Evolutionary conservation across 2,888 invertebrate genomes (phyloP).

Genomic region (Leptogaster cylindrica): DNA sequence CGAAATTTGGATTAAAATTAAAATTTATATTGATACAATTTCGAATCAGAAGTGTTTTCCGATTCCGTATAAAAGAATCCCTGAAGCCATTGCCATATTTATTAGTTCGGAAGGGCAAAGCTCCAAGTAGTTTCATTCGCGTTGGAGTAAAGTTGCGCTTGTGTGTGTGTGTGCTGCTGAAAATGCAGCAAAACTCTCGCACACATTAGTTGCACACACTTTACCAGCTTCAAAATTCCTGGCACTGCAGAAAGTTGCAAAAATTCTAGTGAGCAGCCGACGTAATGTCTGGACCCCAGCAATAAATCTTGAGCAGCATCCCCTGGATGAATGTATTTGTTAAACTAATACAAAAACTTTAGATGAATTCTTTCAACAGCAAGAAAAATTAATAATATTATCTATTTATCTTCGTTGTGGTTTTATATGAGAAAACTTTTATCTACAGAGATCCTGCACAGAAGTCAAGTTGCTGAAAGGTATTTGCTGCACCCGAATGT

Average conservation of each 20-base stretch:
- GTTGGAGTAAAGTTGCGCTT: background rate
- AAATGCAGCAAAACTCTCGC: background rate
- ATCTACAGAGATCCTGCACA: constrained; percentile 23
- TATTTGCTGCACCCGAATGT: background rate
- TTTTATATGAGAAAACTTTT: constrained; percentile 48
- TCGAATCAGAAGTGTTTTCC: constrained; percentile 40
- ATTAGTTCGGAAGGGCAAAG: constrained; percentile 15
- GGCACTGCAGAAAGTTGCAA: constrained; percentile 36
- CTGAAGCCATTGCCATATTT: constrained; percentile 14
- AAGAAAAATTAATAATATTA: constrained; percentile 53
- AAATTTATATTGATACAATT: too few relatives aligned
- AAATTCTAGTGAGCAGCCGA: constrained; percentile 50
- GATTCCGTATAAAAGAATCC: constrained; percentile 27
- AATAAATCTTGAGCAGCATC: constrained; percentile 57
- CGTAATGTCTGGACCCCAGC: constrained; percentile 57
- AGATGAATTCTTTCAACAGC: constrained; percentile 52
- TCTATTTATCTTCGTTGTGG: constrained; percentile 53
- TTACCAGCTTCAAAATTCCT: background rate
- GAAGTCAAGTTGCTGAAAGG: background rate
- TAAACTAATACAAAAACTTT: constrained; percentile 53
- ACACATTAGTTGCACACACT: constrained; percentile 13
- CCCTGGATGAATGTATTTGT: constrained; percentile 52
- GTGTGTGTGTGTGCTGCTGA: background rate
- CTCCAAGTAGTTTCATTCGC: constrained; percentile 5
- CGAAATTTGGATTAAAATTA: too few relatives aligned